A percentile compares a stretch with the other conserved stretches of the same genome.
These are phyloP conservation scores for Muntiacus muntjak DNA, from an alignment of 2,113 vertebrate species.

Conservation along the genomic window DNA sequence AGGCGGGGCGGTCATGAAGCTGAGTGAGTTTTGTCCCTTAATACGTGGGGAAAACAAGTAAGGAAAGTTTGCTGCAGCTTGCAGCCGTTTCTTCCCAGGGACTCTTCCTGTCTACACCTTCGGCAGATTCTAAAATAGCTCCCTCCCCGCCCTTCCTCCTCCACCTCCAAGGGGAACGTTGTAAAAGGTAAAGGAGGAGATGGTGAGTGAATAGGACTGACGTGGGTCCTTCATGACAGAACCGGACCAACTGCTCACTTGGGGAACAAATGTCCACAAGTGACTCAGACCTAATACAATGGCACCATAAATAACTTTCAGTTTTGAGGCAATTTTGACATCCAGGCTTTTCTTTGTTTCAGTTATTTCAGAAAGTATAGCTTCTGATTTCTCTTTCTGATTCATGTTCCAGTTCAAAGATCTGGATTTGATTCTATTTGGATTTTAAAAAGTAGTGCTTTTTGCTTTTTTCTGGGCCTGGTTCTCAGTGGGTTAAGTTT, in stretches of 20 bases:
- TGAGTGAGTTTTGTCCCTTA: not conserved
- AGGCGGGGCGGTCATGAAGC: not conserved
- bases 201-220: not conserved
- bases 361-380: not conserved
- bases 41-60: not conserved
- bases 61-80: not conserved
- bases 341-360: not conserved
- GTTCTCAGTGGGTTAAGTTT: not conserved
- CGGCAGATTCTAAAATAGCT: not conserved
- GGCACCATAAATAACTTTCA: not conserved
- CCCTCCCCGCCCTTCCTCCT: not conserved
- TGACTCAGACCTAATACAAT: not conserved
- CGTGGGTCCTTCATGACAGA: not conserved
- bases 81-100: not conserved
- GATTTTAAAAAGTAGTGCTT: not conserved
- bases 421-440: not conserved
- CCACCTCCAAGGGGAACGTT: not conserved
- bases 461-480: not conserved
- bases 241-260: not conserved
- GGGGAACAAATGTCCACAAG: not conserved
- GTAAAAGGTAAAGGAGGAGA: not conserved
- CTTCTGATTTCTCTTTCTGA: not conserved
- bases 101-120: not conserved
- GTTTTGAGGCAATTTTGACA: not conserved
- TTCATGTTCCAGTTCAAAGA: not conserved